Evolutionary conservation across 2,113 vertebrate species (phyloP).

Genomic region (Hoplias malabaricus): DNA sequence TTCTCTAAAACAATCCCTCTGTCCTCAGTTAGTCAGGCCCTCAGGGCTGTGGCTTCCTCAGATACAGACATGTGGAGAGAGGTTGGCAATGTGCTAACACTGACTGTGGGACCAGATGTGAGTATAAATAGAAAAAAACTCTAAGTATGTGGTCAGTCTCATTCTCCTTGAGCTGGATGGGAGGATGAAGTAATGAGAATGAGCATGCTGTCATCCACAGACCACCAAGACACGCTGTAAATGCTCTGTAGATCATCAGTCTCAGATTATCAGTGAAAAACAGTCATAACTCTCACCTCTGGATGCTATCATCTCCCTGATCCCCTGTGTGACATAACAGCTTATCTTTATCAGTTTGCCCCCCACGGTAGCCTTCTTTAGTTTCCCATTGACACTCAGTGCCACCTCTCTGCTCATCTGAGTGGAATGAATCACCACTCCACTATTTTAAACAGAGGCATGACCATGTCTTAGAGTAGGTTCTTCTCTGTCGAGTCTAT

Average conservation of each 20-base stretch:
- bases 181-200: constrained; percentile 35
- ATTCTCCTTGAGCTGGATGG: constrained; percentile 34
- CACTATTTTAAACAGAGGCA: constrained; percentile 40
- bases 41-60: constrained; percentile 26
- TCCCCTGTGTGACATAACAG: constrained; percentile 32
- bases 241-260: constrained; percentile 9
- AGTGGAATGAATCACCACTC: constrained; percentile 46
- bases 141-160: constrained; percentile 33
- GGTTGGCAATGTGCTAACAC: constrained; percentile 48
- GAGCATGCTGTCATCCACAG: constrained; percentile 17
- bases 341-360: constrained; percentile 26
- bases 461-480: constrained; percentile 28
- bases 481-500: constrained; percentile 1
- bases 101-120: constrained; percentile 52
- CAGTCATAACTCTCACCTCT: neutral
- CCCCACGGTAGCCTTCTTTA: constrained; percentile 2
- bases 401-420: constrained; percentile 33
- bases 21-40: constrained; percentile 39
- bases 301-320: neutral
- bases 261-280: neutral
- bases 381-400: constrained; percentile 34
- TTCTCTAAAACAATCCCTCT: constrained; percentile 35
- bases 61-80: constrained; percentile 44
- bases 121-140: constrained; percentile 41
- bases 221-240: constrained; percentile 24